A percentile compares a stretch with the other conserved stretches of the same genome.
These are phyloP conservation scores for Brachypteracias leptosomus DNA, from an alignment of 2,113 vertebrate species.

Conservation along the genomic window DNA sequence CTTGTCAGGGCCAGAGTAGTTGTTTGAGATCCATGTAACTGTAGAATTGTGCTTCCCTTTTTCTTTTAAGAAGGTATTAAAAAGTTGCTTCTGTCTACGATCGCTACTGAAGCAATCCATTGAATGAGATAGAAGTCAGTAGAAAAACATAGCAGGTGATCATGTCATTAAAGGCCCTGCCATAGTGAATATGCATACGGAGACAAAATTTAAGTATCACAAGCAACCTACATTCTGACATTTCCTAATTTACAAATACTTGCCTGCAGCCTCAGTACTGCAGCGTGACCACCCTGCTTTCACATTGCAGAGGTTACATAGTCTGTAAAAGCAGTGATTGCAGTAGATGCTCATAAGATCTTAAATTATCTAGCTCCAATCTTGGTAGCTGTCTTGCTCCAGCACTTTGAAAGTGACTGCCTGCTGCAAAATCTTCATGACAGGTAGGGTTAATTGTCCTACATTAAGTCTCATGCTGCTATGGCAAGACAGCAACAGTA, in stretches of 20 bases:
- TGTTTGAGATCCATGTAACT: not conserved
- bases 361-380: not conserved
- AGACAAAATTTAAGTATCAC: not conserved
- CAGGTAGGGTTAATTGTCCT: not conserved
- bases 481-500: not conserved
- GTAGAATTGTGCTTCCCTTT: not conserved
- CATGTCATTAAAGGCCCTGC: not conserved
- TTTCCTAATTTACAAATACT: not conserved
- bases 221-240: not conserved
- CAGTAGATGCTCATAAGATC: not conserved
- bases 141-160: not conserved
- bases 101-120: not conserved
- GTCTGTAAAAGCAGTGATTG: not conserved
- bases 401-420: not conserved
- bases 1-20: accelerated
- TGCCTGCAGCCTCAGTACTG: not conserved
- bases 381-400: not conserved
- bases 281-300: not conserved
- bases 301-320: not conserved
- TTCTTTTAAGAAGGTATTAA: not conserved
- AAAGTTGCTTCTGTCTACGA: not conserved
- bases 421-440: not conserved
- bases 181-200: not conserved
- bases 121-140: not conserved
- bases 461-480: not conserved